These are phyloP conservation scores for Strix occidentalis DNA, from an alignment of 2,797 vertebrate species.

Conservation along the genomic window DNA sequence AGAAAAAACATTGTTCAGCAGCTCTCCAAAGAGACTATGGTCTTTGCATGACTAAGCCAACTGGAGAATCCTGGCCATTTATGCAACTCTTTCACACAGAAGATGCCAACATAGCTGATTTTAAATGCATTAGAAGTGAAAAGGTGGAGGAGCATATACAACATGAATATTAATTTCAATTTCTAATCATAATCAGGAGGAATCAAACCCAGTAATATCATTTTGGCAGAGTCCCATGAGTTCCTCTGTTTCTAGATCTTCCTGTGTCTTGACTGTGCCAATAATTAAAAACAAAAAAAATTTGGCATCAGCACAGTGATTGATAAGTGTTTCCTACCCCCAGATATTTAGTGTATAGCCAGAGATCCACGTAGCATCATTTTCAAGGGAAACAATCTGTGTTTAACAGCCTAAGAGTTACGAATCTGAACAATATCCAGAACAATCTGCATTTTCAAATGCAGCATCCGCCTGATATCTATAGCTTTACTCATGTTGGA, in stretches of 20 bases:
- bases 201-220: neutral
- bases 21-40: neutral
- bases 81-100: neutral
- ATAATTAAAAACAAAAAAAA: neutral
- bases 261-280: neutral
- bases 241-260: neutral
- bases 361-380: neutral
- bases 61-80: neutral
- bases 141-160: neutral
- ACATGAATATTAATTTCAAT: slow-evolving; percentile 29
- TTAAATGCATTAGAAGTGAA: slow-evolving; percentile 29
- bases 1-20: neutral
- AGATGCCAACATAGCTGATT: neutral
- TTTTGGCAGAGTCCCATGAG: neutral
- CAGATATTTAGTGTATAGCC: neutral
- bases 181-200: slow-evolving; percentile 1
- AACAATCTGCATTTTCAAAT: neutral
- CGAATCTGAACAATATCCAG: neutral
- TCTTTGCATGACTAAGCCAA: neutral
- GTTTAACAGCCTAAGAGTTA: neutral
- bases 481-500: neutral
- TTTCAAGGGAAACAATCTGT: neutral
- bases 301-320: neutral
- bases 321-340: neutral
- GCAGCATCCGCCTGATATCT: neutral